Percentiles rank a stretch among this genome's conserved stretches.
Evolutionary conservation across 23 tunicate species (phyloP).

Genomic region (Phallusia fumigata): DNA sequence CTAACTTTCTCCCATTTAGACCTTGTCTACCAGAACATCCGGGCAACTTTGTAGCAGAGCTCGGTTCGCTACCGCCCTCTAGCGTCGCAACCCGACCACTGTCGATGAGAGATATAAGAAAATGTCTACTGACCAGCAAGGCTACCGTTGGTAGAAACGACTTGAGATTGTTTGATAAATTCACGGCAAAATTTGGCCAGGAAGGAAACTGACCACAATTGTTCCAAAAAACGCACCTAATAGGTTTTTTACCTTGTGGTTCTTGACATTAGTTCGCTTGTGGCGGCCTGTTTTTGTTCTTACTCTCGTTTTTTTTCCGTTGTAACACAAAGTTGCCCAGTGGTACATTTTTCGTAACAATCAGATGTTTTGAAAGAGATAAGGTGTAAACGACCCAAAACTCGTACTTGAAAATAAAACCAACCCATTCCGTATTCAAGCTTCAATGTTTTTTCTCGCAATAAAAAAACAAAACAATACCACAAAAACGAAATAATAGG

Average conservation of each 20-base stretch:
- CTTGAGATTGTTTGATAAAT: constrained; percentile 20
- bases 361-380: too few species aligned
- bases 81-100: constrained; percentile 18
- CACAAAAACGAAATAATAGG: too few species aligned
- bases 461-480: background rate
- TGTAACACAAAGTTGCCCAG: too few species aligned
- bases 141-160: constrained; percentile 31
- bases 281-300: background rate
- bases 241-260: too few species aligned
- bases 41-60: background rate
- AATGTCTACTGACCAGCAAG: constrained; percentile 22
- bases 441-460: background rate
- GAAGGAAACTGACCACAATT: constrained; percentile 26
- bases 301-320: too few species aligned
- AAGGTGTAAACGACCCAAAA: too few species aligned
- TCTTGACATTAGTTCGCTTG: background rate
- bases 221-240: too few species aligned
- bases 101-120: constrained; percentile 8
- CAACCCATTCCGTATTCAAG: too few species aligned
- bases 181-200: constrained; percentile 30
- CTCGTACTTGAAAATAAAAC: too few species aligned
- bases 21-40: background rate
- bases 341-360: too few species aligned
- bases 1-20: background rate
- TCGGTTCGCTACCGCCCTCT: constrained; percentile 13